These are phyloP conservation scores for Sminthurides aquaticus DNA, from an alignment of 2,888 invertebrate genomes.

Conservation along the genomic window DNA sequence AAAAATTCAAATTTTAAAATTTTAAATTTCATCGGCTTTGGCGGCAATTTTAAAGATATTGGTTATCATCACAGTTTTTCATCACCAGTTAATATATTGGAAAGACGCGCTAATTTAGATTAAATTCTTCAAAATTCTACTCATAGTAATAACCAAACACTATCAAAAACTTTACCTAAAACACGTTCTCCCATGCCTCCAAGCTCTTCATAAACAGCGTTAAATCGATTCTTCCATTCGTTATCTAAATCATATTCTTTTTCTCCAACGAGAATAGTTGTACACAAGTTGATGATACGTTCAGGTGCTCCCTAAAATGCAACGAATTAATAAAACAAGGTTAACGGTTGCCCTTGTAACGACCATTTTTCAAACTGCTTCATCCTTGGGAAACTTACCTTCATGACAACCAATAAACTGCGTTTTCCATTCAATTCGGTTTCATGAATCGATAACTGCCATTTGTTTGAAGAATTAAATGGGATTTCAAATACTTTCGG, in stretches of 20 bases:
- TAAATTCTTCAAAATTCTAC: too few species aligned
- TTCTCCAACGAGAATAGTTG: conserved; percentile 53
- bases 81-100: too few species aligned
- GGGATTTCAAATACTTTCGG: conserved; percentile 59
- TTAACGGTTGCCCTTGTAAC: not conserved
- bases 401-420: conserved; percentile 60
- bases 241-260: conserved; percentile 52
- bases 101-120: too few species aligned
- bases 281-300: conserved; percentile 59
- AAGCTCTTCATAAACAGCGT: conserved; percentile 64
- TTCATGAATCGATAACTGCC: conserved; percentile 62
- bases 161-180: conserved; percentile 48
- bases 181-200: conserved; percentile 82
- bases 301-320: conserved; percentile 60
- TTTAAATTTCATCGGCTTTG: not conserved
- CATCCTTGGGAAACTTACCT: too few species aligned
- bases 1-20: not conserved
- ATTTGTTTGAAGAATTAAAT: conserved; percentile 61
- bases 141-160: too few species aligned
- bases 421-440: conserved; percentile 50
- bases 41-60: too few species aligned
- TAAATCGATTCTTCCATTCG: conserved; percentile 53
- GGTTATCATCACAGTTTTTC: too few species aligned
- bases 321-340: not conserved
- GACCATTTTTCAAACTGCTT: not conserved